Evolutionary conservation across 1,140 invertebrate species (phyloP).

Genomic region (Drosophila carrolli): DNA sequence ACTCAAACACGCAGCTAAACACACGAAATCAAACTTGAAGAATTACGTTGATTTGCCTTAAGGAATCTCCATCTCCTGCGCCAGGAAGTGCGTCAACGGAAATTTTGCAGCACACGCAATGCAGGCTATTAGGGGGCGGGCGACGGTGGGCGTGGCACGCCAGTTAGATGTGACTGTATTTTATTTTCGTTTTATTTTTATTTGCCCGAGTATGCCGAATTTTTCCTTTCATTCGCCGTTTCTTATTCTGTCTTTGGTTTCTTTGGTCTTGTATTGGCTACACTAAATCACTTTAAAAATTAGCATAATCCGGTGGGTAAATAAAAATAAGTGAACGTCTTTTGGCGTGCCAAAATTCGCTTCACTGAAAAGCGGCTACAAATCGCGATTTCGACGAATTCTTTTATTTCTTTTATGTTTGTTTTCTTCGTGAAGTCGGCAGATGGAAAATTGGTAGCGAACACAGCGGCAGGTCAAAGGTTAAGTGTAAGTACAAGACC

Average conservation of each 20-base stretch:
- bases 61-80: constrained; percentile 25
- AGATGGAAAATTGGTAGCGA: constrained; percentile 45
- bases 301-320: constrained; percentile 83
- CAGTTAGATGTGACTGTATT: constrained; percentile 77
- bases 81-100: constrained; percentile 71
- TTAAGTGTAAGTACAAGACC: not conserved
- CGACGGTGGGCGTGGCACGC: constrained; percentile 12
- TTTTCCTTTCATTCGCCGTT: constrained; percentile 13
- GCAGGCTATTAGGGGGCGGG: constrained; percentile 19
- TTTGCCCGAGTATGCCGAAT: constrained; percentile 29
- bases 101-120: constrained; percentile 71
- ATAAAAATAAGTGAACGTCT: constrained; percentile 80
- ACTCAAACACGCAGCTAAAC: constrained; percentile 75
- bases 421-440: constrained; percentile 25
- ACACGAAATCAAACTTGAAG: constrained; percentile 78
- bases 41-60: constrained; percentile 77
- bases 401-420: constrained; percentile 19
- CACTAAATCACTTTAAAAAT: constrained; percentile 82
- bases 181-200: constrained; percentile 73
- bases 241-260: constrained; percentile 36
- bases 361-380: constrained; percentile 35
- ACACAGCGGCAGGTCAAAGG: constrained; percentile 7
- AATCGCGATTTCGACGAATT: constrained; percentile 46
- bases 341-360: constrained; percentile 48
- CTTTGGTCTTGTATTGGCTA: constrained; percentile 61